Evolutionary conservation across 2,113 vertebrate genomes (phyloP), one percentile per base, ranked within the genome.

Genomic region (Passer domesticus): DNA sequence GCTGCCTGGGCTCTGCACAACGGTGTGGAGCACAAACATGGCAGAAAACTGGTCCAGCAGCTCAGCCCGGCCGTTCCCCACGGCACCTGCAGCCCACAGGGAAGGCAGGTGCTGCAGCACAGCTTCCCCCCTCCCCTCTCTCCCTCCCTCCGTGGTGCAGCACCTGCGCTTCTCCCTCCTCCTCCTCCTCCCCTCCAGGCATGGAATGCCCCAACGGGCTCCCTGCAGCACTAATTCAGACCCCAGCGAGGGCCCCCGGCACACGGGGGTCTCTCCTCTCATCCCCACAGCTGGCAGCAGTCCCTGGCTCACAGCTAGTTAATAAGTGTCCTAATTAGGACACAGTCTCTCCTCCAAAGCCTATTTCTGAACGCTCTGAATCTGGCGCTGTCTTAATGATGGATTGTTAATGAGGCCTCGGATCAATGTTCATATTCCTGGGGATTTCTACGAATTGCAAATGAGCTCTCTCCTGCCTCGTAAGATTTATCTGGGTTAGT

Each of bases 281-380:
- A 74, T 60, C 69, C 70, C 30, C 3, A 20, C 87, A 81, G 83
- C 78, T 89, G 91, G 90, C 94, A 92, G 84, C 35, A 79, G 64
- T 22, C 49, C 83, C 88, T 46, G 69, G 88, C 91, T 94, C 85
- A 66, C 58, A 94, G 76, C 89, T 69, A 89, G 95, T 93, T 93
- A 92, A 92, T 62, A 63, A 92, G 81, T 80, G 87, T 86, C 96
- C 91, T 92, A 94, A 94, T 97, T 95, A 95, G 91, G 87, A 87
- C 78, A 77, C 64, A n/a, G 20, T 86, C 75, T 95, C 94, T 64
- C 78, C 67, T 80, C 59, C 77, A 56, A 85, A 90, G 90, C 78
- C 93, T 92, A 92, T 93, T 96, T 96, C 93, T 94, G 94, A 94
- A 68, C 14, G 56, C 79, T 27, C 83, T 7, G 62, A 96, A 83